Percentiles rank a stretch among this genome's conserved stretches.
These are phyloP conservation scores for Epizoanthus fatuus DNA, from an alignment of 92 coral and sea anemone species.

Conservation along the genomic window DNA sequence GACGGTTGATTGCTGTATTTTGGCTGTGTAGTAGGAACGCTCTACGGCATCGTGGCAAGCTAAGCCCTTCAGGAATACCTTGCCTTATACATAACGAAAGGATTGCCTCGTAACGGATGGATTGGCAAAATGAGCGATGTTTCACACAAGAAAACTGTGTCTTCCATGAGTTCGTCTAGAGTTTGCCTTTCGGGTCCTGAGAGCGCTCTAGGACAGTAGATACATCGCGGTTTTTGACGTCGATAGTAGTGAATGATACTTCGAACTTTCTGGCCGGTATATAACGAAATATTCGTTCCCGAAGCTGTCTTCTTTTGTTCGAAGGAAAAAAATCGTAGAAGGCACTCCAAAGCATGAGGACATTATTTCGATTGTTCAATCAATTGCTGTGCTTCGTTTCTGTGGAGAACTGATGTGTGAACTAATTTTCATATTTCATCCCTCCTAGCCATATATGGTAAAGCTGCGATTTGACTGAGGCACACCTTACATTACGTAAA, in stretches of 20 bases:
- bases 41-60: constrained; percentile 50
- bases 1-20: constrained; percentile 7
- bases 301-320: not conserved
- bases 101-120: constrained; percentile 69
- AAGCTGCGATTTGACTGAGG: too few relatives aligned
- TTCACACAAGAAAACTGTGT: constrained; percentile 73
- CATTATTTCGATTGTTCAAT: not conserved
- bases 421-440: too few relatives aligned
- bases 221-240: constrained; percentile 82
- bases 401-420: not conserved
- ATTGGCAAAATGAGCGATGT: constrained; percentile 67
- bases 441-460: too few relatives aligned
- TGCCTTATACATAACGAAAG: too few relatives aligned
- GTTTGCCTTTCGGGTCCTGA: constrained; percentile 44
- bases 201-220: constrained; percentile 71
- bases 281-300: constrained; percentile 37
- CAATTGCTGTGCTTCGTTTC: too few relatives aligned
- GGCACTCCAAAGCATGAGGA: not conserved
- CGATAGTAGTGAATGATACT: constrained; percentile 69
- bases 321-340: too few relatives aligned
- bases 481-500: too few relatives aligned
- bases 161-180: constrained; percentile 60
- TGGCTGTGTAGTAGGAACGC: constrained; percentile 52
- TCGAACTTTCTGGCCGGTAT: constrained; percentile 75
- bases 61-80: constrained; percentile 57